Percentiles rank a stretch among this genome's conserved stretches.
These are phyloP conservation scores for Falco punctatus DNA, from an alignment of 2,113 vertebrate species.

Conservation along the genomic window DNA sequence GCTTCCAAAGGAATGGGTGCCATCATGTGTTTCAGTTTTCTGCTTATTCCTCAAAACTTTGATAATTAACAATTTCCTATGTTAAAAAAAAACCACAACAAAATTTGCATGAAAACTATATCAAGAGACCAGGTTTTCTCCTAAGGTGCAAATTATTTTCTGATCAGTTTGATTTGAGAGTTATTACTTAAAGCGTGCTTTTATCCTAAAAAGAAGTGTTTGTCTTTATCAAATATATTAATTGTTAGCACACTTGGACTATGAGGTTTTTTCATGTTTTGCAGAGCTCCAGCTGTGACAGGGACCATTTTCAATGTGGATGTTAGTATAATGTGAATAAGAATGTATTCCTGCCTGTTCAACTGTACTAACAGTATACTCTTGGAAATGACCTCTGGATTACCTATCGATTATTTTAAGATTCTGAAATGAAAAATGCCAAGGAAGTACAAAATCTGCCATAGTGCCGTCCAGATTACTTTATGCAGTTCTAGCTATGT, in stretches of 20 bases:
- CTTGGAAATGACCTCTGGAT: not conserved
- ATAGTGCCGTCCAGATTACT: not conserved
- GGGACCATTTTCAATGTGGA: not conserved
- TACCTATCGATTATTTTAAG: not conserved
- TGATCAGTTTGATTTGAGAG: not conserved
- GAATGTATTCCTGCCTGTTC: not conserved
- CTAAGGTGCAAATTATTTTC: not conserved
- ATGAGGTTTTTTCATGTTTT: not conserved
- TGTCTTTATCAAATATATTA: not conserved
- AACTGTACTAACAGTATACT: not conserved
- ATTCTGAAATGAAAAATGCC: not conserved
- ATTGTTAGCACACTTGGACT: not conserved
- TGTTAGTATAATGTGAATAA: not conserved
- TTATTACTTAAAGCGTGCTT: not conserved
- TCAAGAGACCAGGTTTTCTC: not conserved
- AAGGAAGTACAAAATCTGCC: not conserved
- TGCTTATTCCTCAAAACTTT: not conserved
- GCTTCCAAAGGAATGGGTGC: not conserved
- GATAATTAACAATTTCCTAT: not conserved
- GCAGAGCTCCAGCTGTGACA: not conserved
- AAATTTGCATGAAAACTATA: not conserved
- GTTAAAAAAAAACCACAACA: not conserved
- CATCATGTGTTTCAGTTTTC: not conserved
- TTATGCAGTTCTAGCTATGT: not conserved
- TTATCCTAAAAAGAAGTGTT: not conserved